Percentiles rank a stretch among this genome's conserved stretches.
These are phyloP conservation scores for Epirrita christyi DNA, from an alignment of 2,888 invertebrate species.

Conservation along the genomic window DNA sequence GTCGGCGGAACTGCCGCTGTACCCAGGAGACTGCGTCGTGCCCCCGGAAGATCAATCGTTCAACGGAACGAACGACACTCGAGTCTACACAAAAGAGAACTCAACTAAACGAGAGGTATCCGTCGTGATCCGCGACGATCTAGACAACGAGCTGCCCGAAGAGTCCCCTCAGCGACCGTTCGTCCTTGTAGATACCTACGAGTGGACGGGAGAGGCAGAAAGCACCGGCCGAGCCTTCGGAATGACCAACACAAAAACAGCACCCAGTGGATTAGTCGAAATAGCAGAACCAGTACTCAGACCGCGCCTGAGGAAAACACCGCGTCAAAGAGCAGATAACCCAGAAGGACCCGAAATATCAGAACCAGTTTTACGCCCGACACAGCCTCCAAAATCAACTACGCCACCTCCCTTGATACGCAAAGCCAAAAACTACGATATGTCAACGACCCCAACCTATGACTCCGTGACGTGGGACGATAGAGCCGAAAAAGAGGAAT, in stretches of 20 bases:
- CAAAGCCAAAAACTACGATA: slow-evolving; percentile 76
- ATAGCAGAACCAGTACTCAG: slow-evolving; percentile 90
- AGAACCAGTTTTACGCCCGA: slow-evolving; percentile 86
- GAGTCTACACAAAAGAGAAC: slow-evolving; percentile 54
- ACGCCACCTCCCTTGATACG: slow-evolving; percentile 61
- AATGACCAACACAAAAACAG: slow-evolving; percentile 78
- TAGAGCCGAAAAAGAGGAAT: slow-evolving; percentile 65
- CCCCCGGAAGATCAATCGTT: slow-evolving; percentile 67
- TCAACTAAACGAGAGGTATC: slow-evolving; percentile 53
- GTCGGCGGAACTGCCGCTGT: slow-evolving; percentile 89
- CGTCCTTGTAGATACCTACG: slow-evolving; percentile 74
- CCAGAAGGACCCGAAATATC: slow-evolving; percentile 86
- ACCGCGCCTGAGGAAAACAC: slow-evolving; percentile 84
- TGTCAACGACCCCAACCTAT: slow-evolving; percentile 71
- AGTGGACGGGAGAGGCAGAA: slow-evolving; percentile 76
- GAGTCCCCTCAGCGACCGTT: slow-evolving; percentile 68
- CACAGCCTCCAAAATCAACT: slow-evolving; percentile 64
- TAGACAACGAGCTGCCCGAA: slow-evolving; percentile 76
- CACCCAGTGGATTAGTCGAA: slow-evolving; percentile 81
- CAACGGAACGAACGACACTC: slow-evolving; percentile 50
- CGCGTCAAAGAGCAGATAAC: slow-evolving; percentile 78
- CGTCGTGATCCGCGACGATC: slow-evolving; percentile 50
- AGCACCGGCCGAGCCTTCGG: slow-evolving; percentile 87
- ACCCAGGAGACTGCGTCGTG: slow-evolving; percentile 91
- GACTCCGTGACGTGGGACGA: slow-evolving; percentile 62